Base-by-base conservation (phyloP, 2,888 invertebrate genomes). In the Drosophila emarginata region DNA sequence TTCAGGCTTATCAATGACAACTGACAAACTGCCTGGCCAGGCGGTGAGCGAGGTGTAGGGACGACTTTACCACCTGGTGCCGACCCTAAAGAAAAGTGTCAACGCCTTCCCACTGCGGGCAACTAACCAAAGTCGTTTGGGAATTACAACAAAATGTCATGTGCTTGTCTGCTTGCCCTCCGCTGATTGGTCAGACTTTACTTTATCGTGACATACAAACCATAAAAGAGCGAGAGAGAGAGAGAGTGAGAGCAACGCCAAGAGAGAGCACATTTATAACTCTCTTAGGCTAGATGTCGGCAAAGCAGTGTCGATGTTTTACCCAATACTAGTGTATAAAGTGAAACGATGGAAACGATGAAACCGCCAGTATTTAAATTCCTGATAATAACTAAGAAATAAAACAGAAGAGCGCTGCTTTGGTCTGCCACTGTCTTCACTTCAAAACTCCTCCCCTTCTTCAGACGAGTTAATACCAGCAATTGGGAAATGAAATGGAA, bases 101-200 rank as follows among this genome's bases (percentile, higher is more conserved):
- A 67, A 67, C 67, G 67, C 67, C 67, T 62, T 56, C 61, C 56
- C 53, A 37, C 21, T 28, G 58, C 40, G 45, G 45, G 18, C 45
- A 64, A 50, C 56, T 39, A 54, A 59, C 39, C 58, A 54, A 73
- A 75, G 53, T 68, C 89, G 65, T 67, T 67, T 71, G 88, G 86
- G 89, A 87, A 68, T 73, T 65, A 23, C 65, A 84, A 72, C 73
- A 88, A 84, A 80, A 75, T 83, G 76, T 74, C 87, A 75, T 77
- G 45, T 77, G 79, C 68, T 63, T 77, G 71, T 64, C 54, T 54
- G 54, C 54, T 21, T 74, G 75, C 80, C n/a, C 58, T n/a, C 7
- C 70, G 63, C 71, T 71, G 87, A 89, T 89, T 89, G 89, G 89
- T 54, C 14, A 66, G 61, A 39, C 64, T 70, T 69, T 74, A 72